A percentile compares a stretch with the other conserved stretches of the same genome.
Conservation (phyloP, 1,140 invertebrate species). For the Rhyzopertha dominica region DNA sequence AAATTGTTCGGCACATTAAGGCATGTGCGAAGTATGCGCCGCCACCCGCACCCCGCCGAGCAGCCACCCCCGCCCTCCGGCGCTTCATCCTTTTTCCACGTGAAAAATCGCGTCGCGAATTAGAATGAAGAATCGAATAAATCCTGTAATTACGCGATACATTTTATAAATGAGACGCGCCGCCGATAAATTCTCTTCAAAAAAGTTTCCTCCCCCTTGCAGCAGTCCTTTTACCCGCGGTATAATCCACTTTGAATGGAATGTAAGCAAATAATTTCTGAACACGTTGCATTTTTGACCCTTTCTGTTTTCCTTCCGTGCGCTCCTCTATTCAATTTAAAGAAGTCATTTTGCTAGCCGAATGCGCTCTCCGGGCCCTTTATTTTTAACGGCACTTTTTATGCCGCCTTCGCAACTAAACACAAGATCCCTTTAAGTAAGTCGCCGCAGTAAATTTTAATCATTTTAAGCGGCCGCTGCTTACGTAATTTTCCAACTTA, state of each 20-base stretch:
- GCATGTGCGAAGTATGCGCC: constrained; percentile 7
- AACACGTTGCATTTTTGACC: constrained; percentile 32
- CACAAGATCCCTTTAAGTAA: too few species aligned
- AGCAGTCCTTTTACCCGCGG: constrained; percentile 22
- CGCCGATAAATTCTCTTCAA: constrained; percentile 29
- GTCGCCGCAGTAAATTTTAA: too few species aligned
- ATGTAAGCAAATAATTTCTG: constrained; percentile 32
- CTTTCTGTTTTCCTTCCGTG: constrained; percentile 27
- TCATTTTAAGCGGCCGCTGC: too few species aligned
- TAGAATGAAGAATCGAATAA: constrained; percentile 22
- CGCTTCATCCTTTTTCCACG: constrained; percentile 4
- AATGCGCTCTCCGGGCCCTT: too few species aligned
- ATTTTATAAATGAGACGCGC: constrained; percentile 25
- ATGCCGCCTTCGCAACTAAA: too few species aligned
- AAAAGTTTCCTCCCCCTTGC: constrained; percentile 23
- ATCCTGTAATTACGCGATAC: constrained; percentile 32
- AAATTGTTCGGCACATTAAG: constrained; percentile 6
- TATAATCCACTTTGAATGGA: constrained; percentile 35
- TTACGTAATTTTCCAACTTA: too few species aligned
- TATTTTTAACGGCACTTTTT: too few species aligned
- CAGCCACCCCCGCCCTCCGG: neutral
- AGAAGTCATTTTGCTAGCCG: too few species aligned
- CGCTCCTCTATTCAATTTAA: too few species aligned
- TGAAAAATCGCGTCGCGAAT: constrained; percentile 6
- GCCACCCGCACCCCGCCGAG: constrained; percentile 1